phyloP scores from a whole-genome alignment of 1,140 invertebrate genomes.

The Spodoptera litura region DNA sequence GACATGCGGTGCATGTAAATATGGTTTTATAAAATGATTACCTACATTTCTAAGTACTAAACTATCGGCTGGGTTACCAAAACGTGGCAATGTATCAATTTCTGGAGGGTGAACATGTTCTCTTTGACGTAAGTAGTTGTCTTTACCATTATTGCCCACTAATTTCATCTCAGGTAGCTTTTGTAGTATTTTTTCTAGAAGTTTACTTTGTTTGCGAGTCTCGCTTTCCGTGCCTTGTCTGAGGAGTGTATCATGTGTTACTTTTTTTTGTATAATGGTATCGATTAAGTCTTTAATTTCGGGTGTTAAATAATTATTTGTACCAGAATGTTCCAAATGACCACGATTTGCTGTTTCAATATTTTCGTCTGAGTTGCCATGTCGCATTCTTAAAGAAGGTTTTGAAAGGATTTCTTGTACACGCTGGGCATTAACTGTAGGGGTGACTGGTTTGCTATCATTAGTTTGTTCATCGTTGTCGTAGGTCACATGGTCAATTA shows the following conservation, averaged over 20 bases:
- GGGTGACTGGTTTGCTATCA: not conserved
- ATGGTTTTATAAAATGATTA: not conserved
- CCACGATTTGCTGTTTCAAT: not conserved
- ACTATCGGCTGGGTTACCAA: not conserved
- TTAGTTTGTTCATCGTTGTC: constrained; percentile 14
- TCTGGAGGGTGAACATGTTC: not conserved
- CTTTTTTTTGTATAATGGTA: constrained; percentile 21
- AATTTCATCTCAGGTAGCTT: not conserved
- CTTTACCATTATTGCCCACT: not conserved
- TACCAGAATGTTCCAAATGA: not conserved
- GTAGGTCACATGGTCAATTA: constrained; percentile 21
- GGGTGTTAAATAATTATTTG: not conserved
- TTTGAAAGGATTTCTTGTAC: not conserved
- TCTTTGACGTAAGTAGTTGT: not conserved
- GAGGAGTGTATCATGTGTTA: constrained; percentile 1
- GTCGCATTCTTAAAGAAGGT: not conserved
- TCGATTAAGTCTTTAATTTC: constrained; percentile 13
- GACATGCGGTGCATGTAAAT: not conserved
- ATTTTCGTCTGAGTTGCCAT: constrained; percentile 17
- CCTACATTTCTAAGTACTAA: not conserved
- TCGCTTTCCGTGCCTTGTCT: constrained; percentile 7
- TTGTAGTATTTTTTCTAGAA: constrained; percentile 28
- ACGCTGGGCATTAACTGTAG: not conserved
- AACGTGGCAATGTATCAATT: not conserved
- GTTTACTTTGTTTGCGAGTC: constrained; percentile 17